Base-by-base conservation (phyloP, 2,888 invertebrate genomes). In the Plebejus argus region DNA sequence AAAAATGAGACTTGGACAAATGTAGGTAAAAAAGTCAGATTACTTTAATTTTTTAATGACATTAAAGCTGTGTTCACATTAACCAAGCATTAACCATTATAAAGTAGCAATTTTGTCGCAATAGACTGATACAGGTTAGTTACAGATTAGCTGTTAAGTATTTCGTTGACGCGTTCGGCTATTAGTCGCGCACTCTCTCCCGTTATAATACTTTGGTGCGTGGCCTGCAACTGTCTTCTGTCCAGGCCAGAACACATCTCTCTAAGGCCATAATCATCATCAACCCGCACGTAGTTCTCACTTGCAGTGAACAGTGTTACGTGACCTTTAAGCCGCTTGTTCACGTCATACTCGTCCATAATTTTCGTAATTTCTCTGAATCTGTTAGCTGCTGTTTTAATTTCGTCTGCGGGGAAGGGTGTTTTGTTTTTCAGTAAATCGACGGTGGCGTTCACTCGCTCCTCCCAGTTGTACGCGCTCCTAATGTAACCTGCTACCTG, bases 201-300 rank as follows among this genome's bases (percentile, higher is more conserved):
- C 77, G 95, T 90, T 80, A 99, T 95, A 90, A 99, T 98, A 83
- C 96, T 96, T 88, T 98, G 96, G 95, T 99, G 99, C 87, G 97
- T 97, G 85, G 98, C 99, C 82, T 96, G 95, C 78, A 99, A 95
- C 83, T 96, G 89, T 78, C 82, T 87, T 86, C 89, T 84, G 80
- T 2, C 1, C 76, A 92, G 94, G 85, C 95, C 80, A 96, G 95
- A 80, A 96, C 95, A 95, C 94, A 98, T 98, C 93, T 96, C 95
- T 84, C 96, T 95, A 82, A 99, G 95, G 79, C 98, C 98, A 91
- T 99, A 99, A 93, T 99, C 99, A 82, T 97, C 95, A 81, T 96
- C 97, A 81, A 98, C 92, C 85, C 96, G 95, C 81, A 97, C 96
- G 87, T 96, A 97, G 91, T 97, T 98, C 87, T 98, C 97, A 85